Base-by-base conservation (phyloP, 2,113 vertebrate species). In the Etheostoma cragini region DNA sequence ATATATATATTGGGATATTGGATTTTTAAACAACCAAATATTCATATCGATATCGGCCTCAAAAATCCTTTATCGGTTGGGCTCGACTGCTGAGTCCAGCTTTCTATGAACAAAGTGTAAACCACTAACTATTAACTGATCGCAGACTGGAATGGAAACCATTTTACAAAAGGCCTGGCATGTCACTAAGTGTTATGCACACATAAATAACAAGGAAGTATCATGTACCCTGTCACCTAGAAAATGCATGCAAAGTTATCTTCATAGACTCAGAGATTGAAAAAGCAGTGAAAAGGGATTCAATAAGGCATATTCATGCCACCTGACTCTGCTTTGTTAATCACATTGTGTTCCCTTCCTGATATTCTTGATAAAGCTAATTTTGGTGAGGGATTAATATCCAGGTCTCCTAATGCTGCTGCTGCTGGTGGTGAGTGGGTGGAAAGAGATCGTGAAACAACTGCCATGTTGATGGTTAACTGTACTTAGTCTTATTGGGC, bases 351-450 rank as follows among this genome's bases (percentile, higher is more conserved):
- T 72, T 86, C 74, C 70, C 60, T 42, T 79, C 71, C 52, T 54
- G 75, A 76, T 70, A n/a, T 52, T 45, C 61, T 38, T 70, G 77
- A 87, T 86, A 62, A 89, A 61, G 86, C 86, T 87, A 85, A 91
- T 89, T 75, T 72, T 60, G 46, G 45, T 21, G 22, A 75, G 60
- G 66, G 71, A 86, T 87, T 91, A 84, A 82, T 88, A 88, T 81
- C 72, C 81, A 83, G 74, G 63, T 71, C 72, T 72, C 76, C 24
- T 84, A 87, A 75, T 38, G 50, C 69, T 33, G 63, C 47, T 35
- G 63, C 35, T 30, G 76, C 17, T 66, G 82, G 24, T 72, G 61
- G 68, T 0, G 52, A 67, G 87, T 85, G 79, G 81, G 84, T 58
- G 80, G 84, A 33, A 21, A 47, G 53, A 66, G 69, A 68, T 63